Conservation (phyloP, 2,797 vertebrate species). For the Balearica regulorum region DNA sequence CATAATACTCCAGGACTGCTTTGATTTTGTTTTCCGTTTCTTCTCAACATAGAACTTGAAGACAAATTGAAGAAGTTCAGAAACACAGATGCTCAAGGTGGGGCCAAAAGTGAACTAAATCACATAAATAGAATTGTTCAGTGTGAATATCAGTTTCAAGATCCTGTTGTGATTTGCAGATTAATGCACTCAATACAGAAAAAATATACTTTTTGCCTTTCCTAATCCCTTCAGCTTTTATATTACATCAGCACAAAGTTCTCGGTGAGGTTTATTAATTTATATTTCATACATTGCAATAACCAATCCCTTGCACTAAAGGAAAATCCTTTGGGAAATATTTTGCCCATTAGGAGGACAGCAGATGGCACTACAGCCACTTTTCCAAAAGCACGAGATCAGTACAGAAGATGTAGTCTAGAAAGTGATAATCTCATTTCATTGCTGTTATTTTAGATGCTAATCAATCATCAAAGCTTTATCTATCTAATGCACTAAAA, state of each 20-base stretch:
- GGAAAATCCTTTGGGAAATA: neutral
- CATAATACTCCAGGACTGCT: neutral
- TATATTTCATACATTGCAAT: neutral
- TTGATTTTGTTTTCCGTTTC: neutral
- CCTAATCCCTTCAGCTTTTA: neutral
- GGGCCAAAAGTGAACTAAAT: neutral
- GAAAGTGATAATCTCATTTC: neutral
- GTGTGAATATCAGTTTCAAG: neutral
- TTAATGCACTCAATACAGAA: neutral
- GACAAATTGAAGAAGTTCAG: neutral
- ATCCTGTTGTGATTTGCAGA: neutral
- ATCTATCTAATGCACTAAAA: neutral
- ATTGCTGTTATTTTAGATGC: neutral
- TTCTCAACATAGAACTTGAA: neutral
- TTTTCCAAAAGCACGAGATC: neutral
- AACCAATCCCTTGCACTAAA: neutral
- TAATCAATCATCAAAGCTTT: neutral
- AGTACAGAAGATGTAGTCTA: neutral
- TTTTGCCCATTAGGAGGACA: neutral
- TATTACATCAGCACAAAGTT: neutral
- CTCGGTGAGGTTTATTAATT: neutral
- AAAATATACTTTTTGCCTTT: neutral
- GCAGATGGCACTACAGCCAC: slow-evolving; percentile 26
- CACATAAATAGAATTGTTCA: neutral
- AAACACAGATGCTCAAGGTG: neutral